phyloP scores from a whole-genome alignment of 2,888 invertebrate species.

The Phengaris arion region DNA sequence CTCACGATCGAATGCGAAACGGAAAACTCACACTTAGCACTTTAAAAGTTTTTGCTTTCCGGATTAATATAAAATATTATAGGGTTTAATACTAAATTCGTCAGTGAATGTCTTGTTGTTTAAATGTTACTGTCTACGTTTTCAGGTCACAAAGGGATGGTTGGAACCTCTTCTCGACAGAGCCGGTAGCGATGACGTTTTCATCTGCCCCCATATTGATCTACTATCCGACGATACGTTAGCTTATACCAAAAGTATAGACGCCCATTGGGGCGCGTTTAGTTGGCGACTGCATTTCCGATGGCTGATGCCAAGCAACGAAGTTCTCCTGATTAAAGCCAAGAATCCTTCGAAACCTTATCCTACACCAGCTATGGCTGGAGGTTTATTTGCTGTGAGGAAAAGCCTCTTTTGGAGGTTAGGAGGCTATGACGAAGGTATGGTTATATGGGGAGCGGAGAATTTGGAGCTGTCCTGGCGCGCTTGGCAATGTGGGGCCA shows the following conservation, averaged over 20 bases:
- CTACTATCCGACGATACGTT: constrained; percentile 97
- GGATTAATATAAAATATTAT: no score
- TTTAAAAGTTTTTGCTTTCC: no score
- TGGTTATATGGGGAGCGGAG: constrained; percentile 98
- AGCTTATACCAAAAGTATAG: constrained; percentile 95
- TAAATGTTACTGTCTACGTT: constrained; percentile 30
- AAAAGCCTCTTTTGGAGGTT: constrained; percentile 91
- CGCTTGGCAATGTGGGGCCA: constrained; percentile 97
- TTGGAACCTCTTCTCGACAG: constrained; percentile 77
- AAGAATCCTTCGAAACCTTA: constrained; percentile 84
- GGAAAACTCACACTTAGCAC: no score
- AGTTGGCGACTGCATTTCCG: constrained; percentile 98
- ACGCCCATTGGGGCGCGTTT: constrained; percentile 98
- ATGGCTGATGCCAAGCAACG: constrained; percentile 87
- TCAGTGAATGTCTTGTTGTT: neutral
- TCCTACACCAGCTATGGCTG: constrained; percentile 95
- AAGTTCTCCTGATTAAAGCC: constrained; percentile 81
- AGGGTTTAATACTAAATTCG: no score
- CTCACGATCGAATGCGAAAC: no score
- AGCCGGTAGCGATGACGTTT: constrained; percentile 73
- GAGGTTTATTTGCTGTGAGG: constrained; percentile 94
- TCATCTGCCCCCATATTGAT: constrained; percentile 73
- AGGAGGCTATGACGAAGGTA: constrained; percentile 86
- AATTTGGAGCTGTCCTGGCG: constrained; percentile 98
- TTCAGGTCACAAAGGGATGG: constrained; percentile 81